Base-by-base conservation (phyloP, 2,797 vertebrate genomes). In the Echiichthys vipera region DNA sequence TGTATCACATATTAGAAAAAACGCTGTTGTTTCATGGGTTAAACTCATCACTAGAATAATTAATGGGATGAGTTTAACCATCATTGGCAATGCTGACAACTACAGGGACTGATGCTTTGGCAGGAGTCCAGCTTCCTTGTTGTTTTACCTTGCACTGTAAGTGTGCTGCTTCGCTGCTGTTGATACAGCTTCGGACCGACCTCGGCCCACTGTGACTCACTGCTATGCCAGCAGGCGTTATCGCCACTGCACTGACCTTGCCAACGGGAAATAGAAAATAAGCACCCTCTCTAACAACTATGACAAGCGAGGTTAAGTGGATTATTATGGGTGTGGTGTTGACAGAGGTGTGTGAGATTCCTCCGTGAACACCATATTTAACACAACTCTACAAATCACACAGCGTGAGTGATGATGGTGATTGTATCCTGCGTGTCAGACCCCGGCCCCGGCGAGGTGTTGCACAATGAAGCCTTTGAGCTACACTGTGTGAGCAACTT, bases 381-480 rank as follows among this genome's bases (percentile, higher is more conserved):
- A 56, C 13, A 20, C 14, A 15, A 7, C 1, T 18, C 29, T 54
- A 24, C 27, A 22, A 18, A 39, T 72, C 22, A 10, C 54, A 45
- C 24, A 30, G 43, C 50, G 45, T 71, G 58, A 83, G 42, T 80
- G 66, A 32, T 30, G 8, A 7, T 11, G 24, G 58, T 2, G 29
- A 45, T 32, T 3, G 36, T 12, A 6, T 70, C 39, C 59, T 62
- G n/a, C 22, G 53, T 25, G 37, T 50, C 39, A 71, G 45, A 51
- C 22, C 15, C 10, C 18, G 39, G 18, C 22, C 15, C 10, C 18
- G 39, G 18, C 1, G 13, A 36, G 8, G 7, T 37, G 65, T 82
- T 84, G 71, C 71, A 72, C 77, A 87, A 89, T 39, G 34, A 65
- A 0, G 47, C 55, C 65, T 81, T 88, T 87, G 68, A 84, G 80